Evolutionary conservation across 2,888 invertebrate genomes (phyloP).

Genomic region (Steinernema scapterisci): DNA sequence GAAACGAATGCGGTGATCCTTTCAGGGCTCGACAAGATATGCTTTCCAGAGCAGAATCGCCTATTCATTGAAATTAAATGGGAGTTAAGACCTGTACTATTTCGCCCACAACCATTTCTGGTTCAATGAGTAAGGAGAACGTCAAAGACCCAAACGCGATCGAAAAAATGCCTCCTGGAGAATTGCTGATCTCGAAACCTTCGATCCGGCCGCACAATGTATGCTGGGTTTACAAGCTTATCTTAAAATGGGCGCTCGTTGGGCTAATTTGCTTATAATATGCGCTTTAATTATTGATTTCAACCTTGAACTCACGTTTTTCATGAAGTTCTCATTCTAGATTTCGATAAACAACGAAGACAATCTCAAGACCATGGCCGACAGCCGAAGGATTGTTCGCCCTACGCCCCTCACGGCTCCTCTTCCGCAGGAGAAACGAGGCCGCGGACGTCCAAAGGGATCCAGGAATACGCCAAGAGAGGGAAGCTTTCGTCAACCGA

Average conservation of each 20-base stretch:
- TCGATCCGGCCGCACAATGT: background rate
- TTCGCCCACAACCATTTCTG: constrained; percentile 27
- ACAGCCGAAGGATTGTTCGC: background rate
- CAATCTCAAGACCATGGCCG: background rate
- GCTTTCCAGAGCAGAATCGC: background rate
- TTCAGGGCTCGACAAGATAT: constrained; percentile 10
- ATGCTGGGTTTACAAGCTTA: background rate
- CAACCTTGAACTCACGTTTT: background rate
- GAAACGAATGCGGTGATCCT: background rate
- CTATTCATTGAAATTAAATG: constrained; percentile 2
- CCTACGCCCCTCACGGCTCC: background rate
- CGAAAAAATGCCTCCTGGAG: constrained; percentile 16
- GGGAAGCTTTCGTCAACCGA: background rate
- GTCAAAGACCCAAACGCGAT: constrained; percentile 9
- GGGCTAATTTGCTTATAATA: too few relatives aligned
- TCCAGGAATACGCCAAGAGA: constrained; percentile 8
- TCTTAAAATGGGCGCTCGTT: too few relatives aligned
- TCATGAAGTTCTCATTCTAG: background rate
- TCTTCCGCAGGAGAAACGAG: constrained; percentile 1
- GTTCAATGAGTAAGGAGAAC: constrained; percentile 30
- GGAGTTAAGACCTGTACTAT: constrained; percentile 9
- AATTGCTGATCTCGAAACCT: constrained; percentile 10
- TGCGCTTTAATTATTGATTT: background rate
- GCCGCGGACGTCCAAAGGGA: constrained; percentile 1
- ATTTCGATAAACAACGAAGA: constrained; percentile 11